A percentile compares a stretch with the other conserved stretches of the same genome.
Conservation (phyloP, 2,797 vertebrate species). For the Phataginus tricuspis region DNA sequence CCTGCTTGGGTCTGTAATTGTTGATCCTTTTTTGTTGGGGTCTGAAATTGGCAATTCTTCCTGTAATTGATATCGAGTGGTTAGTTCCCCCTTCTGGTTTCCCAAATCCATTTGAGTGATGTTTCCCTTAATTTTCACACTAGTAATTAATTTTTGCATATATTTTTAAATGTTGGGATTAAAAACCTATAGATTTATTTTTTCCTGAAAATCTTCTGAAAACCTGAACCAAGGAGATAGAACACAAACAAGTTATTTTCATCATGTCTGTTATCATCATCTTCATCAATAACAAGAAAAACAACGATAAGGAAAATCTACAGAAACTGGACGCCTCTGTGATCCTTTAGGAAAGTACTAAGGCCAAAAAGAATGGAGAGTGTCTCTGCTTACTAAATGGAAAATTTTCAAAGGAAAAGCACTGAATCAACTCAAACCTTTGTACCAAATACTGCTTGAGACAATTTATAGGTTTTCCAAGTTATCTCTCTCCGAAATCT, state of each 20-base stretch:
- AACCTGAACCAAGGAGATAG: not conserved
- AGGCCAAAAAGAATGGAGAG: not conserved
- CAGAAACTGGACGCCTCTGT: not conserved
- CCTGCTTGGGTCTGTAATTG: not conserved
- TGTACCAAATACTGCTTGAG: not conserved
- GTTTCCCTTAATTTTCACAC: not conserved
- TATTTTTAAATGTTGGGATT: conserved; percentile 12
- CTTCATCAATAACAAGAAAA: not conserved
- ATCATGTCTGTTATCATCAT: not conserved
- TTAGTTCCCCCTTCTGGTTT: not conserved
- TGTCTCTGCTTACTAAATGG: not conserved
- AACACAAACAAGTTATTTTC: not conserved
- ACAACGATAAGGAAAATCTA: not conserved
- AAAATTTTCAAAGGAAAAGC: conserved; percentile 14
- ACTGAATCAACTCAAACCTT: not conserved
- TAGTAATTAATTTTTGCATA: not conserved
- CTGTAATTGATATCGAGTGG: not conserved
- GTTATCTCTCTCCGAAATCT: not conserved
- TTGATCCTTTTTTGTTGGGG: not conserved
- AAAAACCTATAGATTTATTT: not conserved
- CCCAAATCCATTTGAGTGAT: not conserved
- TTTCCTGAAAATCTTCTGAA: not conserved
- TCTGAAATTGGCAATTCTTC: not conserved
- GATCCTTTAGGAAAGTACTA: not conserved
- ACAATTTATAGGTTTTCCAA: not conserved